Evolutionary conservation across 2,888 invertebrate genomes (phyloP), one percentile per base, ranked within the genome.

Genomic region (Plemyria rubiginata): DNA sequence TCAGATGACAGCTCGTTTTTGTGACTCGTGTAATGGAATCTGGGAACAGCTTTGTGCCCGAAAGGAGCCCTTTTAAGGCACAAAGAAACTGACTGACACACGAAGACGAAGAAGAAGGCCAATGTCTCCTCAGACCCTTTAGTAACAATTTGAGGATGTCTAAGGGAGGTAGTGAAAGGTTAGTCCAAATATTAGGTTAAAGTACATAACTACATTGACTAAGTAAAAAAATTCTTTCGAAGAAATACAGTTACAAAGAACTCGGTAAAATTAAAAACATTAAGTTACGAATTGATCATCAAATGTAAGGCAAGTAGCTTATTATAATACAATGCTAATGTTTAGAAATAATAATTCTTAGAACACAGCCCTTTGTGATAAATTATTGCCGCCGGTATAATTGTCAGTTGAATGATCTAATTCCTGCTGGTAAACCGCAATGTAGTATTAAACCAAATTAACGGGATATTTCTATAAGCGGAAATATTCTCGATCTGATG

Each of bases 311-410:
- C 13, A 32, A n/a, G n/a, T n/a, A n/a, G n/a, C n/a, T n/a, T n/a
- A 28, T 29, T 32, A 70, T 65, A 62, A 74, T 75, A 76, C 74
- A 73, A 68, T 68, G 77, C 75, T 77, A 53, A 3, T 48, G 77
- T 77, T 68, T 49, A 28, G 22, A 28, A n/a, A 72, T 71, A 63
- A 59, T 55, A 68, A 61, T 85, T 83, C 82, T 64, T 54, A 76
- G 85, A 85, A 85, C 66, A 69, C 75, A 75, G 76, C 72, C 80
- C 77, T 79, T 82, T 86, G 88, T 75, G 85, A 83, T 85, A 73
- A 74, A 73, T 72, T 62, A 72, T 67, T 77, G 79, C 76, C 80
- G 79, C 72, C 67, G 56, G 62, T 56, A 57, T 52, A 5, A 64
- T 64, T 59, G 22, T 59, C 28, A 54, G 46, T 56, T 54, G 28